A percentile compares a stretch with the other conserved stretches of the same genome.
phyloP scores from a whole-genome alignment of 2,797 vertebrate species.

The Gobio occitaniae region DNA sequence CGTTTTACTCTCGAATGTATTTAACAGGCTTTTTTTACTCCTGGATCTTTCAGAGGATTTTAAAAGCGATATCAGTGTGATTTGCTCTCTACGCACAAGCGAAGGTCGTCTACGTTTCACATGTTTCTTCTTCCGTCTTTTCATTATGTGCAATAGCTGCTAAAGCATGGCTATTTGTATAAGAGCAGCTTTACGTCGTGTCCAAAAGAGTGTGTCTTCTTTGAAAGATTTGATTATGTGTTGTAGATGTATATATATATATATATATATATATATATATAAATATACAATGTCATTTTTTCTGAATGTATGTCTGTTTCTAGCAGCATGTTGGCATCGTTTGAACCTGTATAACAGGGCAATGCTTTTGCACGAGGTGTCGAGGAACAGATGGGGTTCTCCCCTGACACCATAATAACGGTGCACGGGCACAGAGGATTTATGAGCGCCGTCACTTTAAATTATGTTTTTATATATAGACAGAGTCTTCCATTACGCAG shows the following conservation, averaged over 20 bases:
- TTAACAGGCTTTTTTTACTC: constrained; percentile 17
- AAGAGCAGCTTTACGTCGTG: constrained; percentile 61
- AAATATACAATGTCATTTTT: constrained; percentile 22
- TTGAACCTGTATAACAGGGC: constrained; percentile 54
- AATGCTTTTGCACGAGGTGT: constrained; percentile 71
- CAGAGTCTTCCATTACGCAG: constrained; percentile 51
- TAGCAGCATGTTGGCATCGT: constrained; percentile 40
- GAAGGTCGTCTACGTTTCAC: constrained; percentile 22
- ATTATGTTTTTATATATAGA: constrained; percentile 39
- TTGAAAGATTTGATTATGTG: not conserved
- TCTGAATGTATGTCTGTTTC: constrained; percentile 54
- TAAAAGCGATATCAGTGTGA: constrained; percentile 40
- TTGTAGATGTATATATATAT: not conserved
- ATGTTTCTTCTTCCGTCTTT: constrained; percentile 54
- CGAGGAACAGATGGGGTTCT: constrained; percentile 57
- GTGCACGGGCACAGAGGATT: not conserved
- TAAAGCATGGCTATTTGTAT: constrained; percentile 73
- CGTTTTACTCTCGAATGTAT: constrained; percentile 71
- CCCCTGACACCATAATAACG: constrained; percentile 16
- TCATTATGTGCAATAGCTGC: constrained; percentile 66
- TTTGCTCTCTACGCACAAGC: constrained; percentile 13
- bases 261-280: constrained; percentile 14
- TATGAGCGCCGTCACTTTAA: constrained; percentile 37
- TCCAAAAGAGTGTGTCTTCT: constrained; percentile 42
- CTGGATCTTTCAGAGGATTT: not conserved